Evolutionary conservation across 2,113 vertebrate species (phyloP).

Genomic region (Thomomys bottae): DNA sequence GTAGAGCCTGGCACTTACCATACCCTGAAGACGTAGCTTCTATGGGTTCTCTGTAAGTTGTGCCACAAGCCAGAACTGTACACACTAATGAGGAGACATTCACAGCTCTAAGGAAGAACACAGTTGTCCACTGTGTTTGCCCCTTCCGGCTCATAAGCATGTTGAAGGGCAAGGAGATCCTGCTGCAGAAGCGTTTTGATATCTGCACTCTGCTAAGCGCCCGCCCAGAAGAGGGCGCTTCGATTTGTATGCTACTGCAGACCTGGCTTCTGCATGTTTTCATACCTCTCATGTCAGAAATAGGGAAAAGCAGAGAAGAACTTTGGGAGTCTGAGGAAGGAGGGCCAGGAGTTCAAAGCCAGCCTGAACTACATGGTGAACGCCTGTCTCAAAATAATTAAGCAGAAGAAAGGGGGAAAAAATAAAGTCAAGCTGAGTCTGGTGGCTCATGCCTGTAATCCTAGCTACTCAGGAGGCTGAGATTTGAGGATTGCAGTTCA

Average conservation of each 20-base stretch:
- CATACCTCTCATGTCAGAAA: not conserved
- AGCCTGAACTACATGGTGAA: not conserved
- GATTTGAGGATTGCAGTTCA: too few species aligned
- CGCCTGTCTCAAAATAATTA: not conserved
- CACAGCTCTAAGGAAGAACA: not conserved
- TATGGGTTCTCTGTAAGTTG: not conserved
- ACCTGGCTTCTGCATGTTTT: not conserved
- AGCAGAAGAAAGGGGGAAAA: too few species aligned
- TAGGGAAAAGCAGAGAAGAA: not conserved
- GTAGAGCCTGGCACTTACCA: not conserved
- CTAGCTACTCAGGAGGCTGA: too few species aligned
- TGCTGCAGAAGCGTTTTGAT: fast-evolving
- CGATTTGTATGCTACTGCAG: not conserved
- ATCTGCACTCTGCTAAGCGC: not conserved
- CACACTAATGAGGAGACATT: not conserved
- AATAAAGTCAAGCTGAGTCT: too few species aligned
- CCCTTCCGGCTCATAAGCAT: not conserved
- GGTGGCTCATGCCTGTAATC: too few species aligned
- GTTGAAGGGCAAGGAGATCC: not conserved
- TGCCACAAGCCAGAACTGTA: too few species aligned
- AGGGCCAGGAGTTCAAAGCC: not conserved
- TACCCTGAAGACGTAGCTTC: not conserved
- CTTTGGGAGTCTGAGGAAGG: not conserved
- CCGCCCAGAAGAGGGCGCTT: fast-evolving
- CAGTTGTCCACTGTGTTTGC: not conserved